Evolutionary conservation across 2,113 vertebrate species (phyloP).

Genomic region (Helogale parvula): DNA sequence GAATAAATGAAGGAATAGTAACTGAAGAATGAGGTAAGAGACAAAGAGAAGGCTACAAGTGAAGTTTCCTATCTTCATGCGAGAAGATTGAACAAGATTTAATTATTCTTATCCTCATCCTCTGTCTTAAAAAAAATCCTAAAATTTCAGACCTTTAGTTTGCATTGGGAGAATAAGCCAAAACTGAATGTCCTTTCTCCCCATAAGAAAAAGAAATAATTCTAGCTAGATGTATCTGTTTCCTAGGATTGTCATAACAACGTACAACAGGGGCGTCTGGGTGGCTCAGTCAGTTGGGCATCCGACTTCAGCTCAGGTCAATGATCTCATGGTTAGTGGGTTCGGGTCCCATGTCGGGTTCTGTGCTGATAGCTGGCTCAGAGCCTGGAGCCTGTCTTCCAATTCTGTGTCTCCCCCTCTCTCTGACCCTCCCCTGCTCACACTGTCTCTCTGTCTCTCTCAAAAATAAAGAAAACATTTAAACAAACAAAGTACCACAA

Average conservation of each 20-base stretch:
- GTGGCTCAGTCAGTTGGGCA: too few relatives aligned
- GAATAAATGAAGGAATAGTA: neutral
- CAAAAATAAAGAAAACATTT: too few relatives aligned
- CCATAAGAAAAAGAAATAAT: neutral
- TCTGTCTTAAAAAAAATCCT: neutral
- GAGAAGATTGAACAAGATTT: neutral
- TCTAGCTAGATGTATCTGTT: too few relatives aligned
- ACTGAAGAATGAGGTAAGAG: neutral
- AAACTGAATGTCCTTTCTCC: neutral
- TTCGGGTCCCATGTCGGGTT: too few relatives aligned
- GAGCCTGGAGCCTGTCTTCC: too few relatives aligned
- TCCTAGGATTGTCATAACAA: neutral
- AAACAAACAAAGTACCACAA: neutral
- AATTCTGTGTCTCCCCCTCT: too few relatives aligned
- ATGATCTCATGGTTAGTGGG: too few relatives aligned
- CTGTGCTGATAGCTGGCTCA: too few relatives aligned
- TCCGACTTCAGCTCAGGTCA: too few relatives aligned
- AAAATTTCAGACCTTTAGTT: neutral
- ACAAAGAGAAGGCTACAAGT: neutral
- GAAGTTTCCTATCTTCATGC: neutral
- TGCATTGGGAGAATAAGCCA: neutral
- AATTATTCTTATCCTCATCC: neutral
- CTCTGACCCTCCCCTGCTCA: too few relatives aligned
- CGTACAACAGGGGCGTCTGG: neutral
- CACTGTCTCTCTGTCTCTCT: too few relatives aligned